Base-by-base conservation (phyloP, 2,888 invertebrate species). In the Tanypteryx hageni region DNA sequence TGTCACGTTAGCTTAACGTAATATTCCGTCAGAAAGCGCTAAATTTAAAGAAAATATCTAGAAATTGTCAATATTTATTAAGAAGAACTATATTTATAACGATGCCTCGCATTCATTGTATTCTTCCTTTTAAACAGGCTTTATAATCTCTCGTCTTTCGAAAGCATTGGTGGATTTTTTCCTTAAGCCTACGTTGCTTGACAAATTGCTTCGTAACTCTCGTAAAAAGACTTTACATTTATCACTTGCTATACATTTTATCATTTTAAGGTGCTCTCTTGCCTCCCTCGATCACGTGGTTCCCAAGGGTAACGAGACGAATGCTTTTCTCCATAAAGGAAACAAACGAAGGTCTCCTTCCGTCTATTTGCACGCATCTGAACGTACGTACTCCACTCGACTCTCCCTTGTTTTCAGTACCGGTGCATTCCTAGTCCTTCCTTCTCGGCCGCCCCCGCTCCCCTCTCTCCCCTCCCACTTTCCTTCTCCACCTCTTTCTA, bases 291-390 rank as follows among this genome's bases (percentile, higher is more conserved):
- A 76, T 76, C 76, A 76, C 76, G 22, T 27, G 76, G 22, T 1
- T 13, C 22, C 27, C 76, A 76, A 76, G 27, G 76, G 76, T 76
- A 76, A 76, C 76, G 76, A 76, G 76, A 27, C 22, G 76, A 22
- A 76, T 13, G 76, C 76, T 76, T 76, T 44, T 27, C 27, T 76
- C 22, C 76, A 76, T 76, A 76, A 76, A 76, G 76, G 22, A 76
- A 27, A 14, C 76, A 27, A 13, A 76, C 76, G 76, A 76, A 76
- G 76, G 76, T 76, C 76, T 27, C 76, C 13, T 18, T 44, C 44
- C 44, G 7, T 27, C 76, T 76, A 76, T 76, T 76, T 76, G 27
- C 76, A 76, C 22, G 76, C 76, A 18, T 27, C 76, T 18, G 22
- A 22, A 18, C 68, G n/a, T 68, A 68, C 18, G 68, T 22, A 22